Evolutionary conservation across 2,888 invertebrate species (phyloP), one percentile per base, ranked within the genome.

Genomic region (Microctonus hyperodae): DNA sequence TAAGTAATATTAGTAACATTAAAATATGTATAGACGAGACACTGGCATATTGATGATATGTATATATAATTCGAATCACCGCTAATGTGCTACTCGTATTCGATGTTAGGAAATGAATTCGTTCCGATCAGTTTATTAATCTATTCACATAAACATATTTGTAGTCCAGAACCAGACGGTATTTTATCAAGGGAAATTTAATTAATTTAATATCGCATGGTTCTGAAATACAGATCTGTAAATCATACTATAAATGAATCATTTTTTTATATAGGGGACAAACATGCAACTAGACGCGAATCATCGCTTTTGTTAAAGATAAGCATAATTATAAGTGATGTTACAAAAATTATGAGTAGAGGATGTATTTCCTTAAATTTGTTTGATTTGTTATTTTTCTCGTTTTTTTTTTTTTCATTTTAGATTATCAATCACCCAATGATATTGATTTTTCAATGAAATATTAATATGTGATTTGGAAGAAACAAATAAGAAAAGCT

Each of bases 21-120:
- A 31, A 16, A 64, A 71, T 72, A 75, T 69, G 64, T 71, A 69
- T 71, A 72, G 65, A 71, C 69, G 61, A 25, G 59, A 57, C 48
- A 22, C 63, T 66, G 59, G 51, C 60, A 65, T 70, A 68, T 72
- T 70, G 57, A n/a, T n/a, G n/a, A n/a, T n/a, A 69, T 64, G 68
- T 72, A 69, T 72, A 72, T 65, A 72, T 72, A 55, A 25, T 31
- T 55, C 13, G 4, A 28, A 28, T 25, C 25, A 11, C n/a, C 9
- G 31, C 9, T 37, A n/a, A 37, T 13, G 37, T n/a, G 37, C 22
- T 20, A 20, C 22, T 23, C 51, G 51, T 51, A 22, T 11, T n/a
- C 6, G 3, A 51, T 23, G 1, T 51, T 51, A 10, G 7, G 1
- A 25, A 22, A 51, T 10, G 22, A 51, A 55, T n/a, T n/a, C 37